These are phyloP conservation scores for Pachypeltis micranthus DNA, from an alignment of 1,140 invertebrate genomes.

Conservation along the genomic window DNA sequence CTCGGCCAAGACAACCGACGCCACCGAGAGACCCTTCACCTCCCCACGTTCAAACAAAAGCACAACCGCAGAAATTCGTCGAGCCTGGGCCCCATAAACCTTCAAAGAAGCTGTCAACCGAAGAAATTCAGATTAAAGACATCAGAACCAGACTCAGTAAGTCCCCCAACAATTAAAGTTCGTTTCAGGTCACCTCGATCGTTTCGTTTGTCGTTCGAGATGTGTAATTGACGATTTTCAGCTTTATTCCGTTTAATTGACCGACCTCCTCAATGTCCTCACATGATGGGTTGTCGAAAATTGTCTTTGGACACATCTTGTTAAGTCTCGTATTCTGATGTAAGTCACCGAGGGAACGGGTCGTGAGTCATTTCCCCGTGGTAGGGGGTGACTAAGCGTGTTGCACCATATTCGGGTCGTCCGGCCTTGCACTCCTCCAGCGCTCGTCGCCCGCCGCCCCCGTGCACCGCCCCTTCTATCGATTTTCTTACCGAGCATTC, in stretches of 20 bases:
- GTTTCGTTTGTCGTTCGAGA: too few species aligned
- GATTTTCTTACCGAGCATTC: slow-evolving; percentile 11
- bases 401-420: background rate
- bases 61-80: too few species aligned
- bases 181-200: too few species aligned
- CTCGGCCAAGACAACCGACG: background rate
- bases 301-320: too few species aligned
- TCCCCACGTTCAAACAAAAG: background rate
- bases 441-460: background rate
- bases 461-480: background rate
- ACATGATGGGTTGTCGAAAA: too few species aligned
- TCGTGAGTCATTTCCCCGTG: too few species aligned
- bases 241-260: background rate
- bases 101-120: background rate
- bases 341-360: too few species aligned
- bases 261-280: background rate
- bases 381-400: background rate
- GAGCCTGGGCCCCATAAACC: background rate
- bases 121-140: slow-evolving; percentile 16
- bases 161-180: background rate
- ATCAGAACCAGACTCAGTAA: slow-evolving; percentile 17
- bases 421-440: background rate
- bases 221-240: too few species aligned
- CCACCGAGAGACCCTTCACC: background rate
- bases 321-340: too few species aligned